A percentile compares a stretch with the other conserved stretches of the same genome.
These are phyloP conservation scores for Glaucopsyche alexis DNA, from an alignment of 2,888 invertebrate genomes.

Conservation along the genomic window DNA sequence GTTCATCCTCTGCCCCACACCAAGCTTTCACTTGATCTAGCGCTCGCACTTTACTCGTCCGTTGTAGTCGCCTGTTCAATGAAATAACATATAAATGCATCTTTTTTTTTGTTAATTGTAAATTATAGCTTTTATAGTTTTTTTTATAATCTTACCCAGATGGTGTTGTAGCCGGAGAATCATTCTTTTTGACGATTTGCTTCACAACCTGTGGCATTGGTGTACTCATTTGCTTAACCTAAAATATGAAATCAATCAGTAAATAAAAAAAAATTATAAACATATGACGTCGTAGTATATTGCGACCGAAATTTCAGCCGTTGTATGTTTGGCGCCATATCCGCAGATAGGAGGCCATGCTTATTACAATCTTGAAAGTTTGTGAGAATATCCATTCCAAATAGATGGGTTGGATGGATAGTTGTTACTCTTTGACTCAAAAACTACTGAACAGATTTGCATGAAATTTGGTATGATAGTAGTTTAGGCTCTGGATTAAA, in stretches of 20 bases:
- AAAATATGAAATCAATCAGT: conserved; percentile 15
- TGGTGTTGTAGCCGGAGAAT: conserved; percentile 64
- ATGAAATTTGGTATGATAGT: too few relatives aligned
- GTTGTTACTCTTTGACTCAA: too few relatives aligned
- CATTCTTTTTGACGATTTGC: conserved; percentile 62
- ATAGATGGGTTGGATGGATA: too few relatives aligned
- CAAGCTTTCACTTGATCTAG: conserved; percentile 91
- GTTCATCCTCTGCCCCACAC: conserved; percentile 83
- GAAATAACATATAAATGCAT: neutral
- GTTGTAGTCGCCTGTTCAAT: conserved; percentile 81
- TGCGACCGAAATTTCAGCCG: too few relatives aligned
- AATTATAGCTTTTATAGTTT: neutral
- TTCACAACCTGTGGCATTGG: conserved; percentile 65
- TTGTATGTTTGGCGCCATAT: too few relatives aligned
- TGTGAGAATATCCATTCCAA: too few relatives aligned
- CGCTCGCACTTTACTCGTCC: conserved; percentile 90
- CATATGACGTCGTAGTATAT: too few relatives aligned
- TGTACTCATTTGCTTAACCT: conserved; percentile 67
- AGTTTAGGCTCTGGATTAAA: too few relatives aligned
- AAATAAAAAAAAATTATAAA: neutral
- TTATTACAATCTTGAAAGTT: too few relatives aligned
- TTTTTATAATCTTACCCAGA: conserved; percentile 58
- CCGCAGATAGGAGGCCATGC: too few relatives aligned
- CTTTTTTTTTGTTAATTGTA: neutral
- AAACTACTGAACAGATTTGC: too few relatives aligned